Evolutionary conservation across 2,113 vertebrate species (phyloP).

Genomic region (Otocyon megalotis): DNA sequence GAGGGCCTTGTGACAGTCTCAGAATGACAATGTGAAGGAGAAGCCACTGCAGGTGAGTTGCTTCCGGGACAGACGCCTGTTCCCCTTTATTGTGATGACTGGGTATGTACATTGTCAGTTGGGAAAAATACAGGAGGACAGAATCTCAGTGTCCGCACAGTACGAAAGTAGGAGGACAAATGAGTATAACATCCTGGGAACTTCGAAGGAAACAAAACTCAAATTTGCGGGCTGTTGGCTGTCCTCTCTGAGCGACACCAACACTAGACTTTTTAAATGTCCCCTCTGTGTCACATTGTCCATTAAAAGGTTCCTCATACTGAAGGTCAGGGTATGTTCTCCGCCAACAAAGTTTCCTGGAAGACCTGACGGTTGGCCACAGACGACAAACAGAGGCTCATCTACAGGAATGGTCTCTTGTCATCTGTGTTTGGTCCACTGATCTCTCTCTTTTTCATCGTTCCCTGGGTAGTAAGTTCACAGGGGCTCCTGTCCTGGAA

Average conservation of each 20-base stretch:
- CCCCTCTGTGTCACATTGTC: neutral
- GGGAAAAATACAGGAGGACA: slow-evolving; percentile 5
- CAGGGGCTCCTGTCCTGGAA: neutral
- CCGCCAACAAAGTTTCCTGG: neutral
- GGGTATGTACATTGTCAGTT: neutral
- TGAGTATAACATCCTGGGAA: neutral
- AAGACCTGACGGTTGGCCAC: neutral
- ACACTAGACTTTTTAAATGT: neutral
- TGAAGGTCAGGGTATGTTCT: neutral
- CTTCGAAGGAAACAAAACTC: slow-evolving; percentile 9
- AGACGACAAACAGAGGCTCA: neutral
- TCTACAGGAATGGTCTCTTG: neutral
- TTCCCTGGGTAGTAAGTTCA: neutral
- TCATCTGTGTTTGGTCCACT: neutral
- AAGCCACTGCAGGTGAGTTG: neutral
- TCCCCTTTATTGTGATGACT: neutral
- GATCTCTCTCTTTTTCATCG: neutral
- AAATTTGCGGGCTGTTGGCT: neutral
- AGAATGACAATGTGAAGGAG: neutral
- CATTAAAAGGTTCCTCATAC: neutral
- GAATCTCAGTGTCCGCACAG: neutral
- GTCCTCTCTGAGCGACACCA: neutral
- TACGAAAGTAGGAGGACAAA: neutral
- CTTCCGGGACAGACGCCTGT: neutral
- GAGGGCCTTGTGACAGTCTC: neutral